Base-by-base conservation (phyloP, 2,113 vertebrate genomes). In the Oreochromis aureus region DNA sequence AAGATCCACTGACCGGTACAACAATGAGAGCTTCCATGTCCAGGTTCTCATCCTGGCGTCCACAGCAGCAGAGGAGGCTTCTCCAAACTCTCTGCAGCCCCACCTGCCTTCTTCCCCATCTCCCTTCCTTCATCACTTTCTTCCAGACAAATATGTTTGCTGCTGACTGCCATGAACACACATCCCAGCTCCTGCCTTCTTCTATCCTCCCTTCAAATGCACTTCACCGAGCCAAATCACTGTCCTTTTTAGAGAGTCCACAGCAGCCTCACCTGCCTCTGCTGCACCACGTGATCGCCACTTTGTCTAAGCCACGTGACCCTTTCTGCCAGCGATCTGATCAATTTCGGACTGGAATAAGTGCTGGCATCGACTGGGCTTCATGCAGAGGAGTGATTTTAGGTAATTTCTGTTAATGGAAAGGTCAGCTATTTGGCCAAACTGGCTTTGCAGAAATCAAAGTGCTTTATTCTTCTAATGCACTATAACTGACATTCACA, bases 1-100 rank as follows among this genome's bases (percentile, higher is more conserved):
- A 55, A 66, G 34, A 71, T 61, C 51, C 61, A 95, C 95, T 92
- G 90, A 96, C 94, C 95, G 92, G 95, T 48, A 94, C 8, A 5
- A 95, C 90, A 82, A 94, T 85, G 9, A 96, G 76, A 86, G 89
- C 84, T 80, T 96, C 92, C 59, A 55, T 82, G 34, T 94, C 92
- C 91, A 93, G 61, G 66, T 61, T 85, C 4, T 92, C 86, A 18
- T 84, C 78, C 54, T 81, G 87, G 22, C 61, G 24, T 16, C 9
- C 53, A 44, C 82, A 89, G 89, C 91, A 92, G 81, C 81, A 92
- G 89, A 82, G 79, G 48, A 86, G 10, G 24, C 84, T 86, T 80
- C 56, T 89, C 85, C 90, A 83, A 51, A 82, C 80, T 71, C 88
- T 86, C 76, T 69, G 59, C 73, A 91, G 27, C 46, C 83, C 81